Evolutionary conservation across 2,113 vertebrate species (phyloP).

Genomic region (Copsychus sechellarum): DNA sequence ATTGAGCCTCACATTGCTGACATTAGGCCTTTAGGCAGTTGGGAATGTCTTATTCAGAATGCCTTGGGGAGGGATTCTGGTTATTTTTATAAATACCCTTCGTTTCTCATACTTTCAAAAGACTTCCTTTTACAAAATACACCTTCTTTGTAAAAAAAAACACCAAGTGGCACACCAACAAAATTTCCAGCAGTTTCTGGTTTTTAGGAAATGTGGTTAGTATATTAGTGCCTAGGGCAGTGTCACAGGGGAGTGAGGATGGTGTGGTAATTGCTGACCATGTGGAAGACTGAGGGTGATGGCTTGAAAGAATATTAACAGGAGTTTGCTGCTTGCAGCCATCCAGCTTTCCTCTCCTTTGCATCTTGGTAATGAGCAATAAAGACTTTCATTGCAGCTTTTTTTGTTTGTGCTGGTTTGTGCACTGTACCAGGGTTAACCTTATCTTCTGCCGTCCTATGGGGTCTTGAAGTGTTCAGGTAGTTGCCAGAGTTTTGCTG

Average conservation of each 20-base stretch:
- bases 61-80: neutral
- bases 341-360: neutral
- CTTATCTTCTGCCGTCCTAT: neutral
- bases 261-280: constrained; percentile 11
- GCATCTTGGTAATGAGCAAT: neutral
- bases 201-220: neutral
- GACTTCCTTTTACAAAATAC: neutral
- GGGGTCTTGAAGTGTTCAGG: neutral
- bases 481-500: neutral
- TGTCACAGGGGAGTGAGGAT: neutral
- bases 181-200: neutral
- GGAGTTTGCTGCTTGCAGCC: neutral
- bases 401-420: neutral
- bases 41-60: neutral
- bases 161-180: neutral
- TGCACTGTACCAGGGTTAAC: neutral
- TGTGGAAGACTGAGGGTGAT: neutral
- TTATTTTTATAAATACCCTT: constrained; percentile 57
- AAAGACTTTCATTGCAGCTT: neutral
- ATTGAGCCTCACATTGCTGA: neutral
- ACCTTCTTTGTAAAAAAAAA: neutral
- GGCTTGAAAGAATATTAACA: neutral
- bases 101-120: constrained; percentile 22
- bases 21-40: neutral
- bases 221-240: neutral